Conservation (phyloP, 2,113 vertebrate genomes). For the Cichladusa arquata region DNA sequence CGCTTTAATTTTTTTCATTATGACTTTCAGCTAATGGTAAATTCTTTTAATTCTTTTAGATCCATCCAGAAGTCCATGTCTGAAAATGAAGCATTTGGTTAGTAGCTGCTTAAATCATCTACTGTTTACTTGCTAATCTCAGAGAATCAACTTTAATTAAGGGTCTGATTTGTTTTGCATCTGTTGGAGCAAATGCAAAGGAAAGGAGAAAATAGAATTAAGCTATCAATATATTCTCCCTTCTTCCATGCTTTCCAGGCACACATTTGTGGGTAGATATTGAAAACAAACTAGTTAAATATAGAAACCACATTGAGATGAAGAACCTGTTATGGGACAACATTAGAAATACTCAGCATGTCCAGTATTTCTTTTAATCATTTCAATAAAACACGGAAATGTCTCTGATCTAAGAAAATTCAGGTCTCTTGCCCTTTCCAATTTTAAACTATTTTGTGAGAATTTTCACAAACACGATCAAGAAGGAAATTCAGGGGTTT, state of each 20-base stretch:
- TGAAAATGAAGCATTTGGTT: constrained; percentile 86
- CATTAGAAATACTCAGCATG: not conserved
- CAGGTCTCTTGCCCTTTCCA: not conserved
- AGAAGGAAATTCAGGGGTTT: not conserved
- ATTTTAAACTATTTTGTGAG: not conserved
- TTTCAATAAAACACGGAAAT: not conserved
- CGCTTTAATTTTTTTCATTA: not conserved
- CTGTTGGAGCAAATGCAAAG: not conserved
- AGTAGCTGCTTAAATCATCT: constrained; percentile 63
- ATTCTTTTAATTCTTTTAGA: constrained; percentile 70
- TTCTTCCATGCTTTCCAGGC: not conserved
- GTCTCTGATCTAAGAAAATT: not conserved
- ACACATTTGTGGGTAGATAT: not conserved
- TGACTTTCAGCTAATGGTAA: constrained; percentile 26
- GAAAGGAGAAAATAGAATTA: not conserved
- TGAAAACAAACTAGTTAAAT: not conserved
- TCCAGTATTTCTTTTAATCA: not conserved
- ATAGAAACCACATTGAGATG: not conserved
- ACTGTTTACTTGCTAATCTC: not conserved
- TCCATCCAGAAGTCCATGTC: constrained; percentile 81
- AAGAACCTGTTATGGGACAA: not conserved
- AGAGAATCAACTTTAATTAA: constrained; percentile 13
- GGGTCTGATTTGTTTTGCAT: constrained; percentile 25
- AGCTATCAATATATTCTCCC: not conserved
- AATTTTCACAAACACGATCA: not conserved